Evolutionary conservation across 2,797 vertebrate genomes (phyloP), one percentile per base, ranked within the genome.

Genomic region (Ara ararauna): DNA sequence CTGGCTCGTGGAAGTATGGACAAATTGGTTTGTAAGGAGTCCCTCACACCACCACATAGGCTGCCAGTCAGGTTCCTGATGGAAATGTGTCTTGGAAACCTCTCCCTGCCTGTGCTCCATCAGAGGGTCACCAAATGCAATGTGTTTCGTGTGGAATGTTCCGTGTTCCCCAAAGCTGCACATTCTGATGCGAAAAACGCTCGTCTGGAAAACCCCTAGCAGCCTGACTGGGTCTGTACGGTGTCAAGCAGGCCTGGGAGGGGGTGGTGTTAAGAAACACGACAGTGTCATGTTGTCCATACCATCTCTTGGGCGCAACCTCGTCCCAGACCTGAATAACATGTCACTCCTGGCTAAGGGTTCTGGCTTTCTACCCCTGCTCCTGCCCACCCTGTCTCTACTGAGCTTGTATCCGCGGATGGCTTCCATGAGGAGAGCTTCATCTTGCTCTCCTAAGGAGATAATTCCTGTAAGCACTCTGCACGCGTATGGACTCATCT

Each of bases 311-410:
- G 95, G 92, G 95, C 58, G 86, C 93, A 65, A 82, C 86, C 83
- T 85, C 48, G 34, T 21, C 56, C 54, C 65, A 82, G 71, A 94
- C 96, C 82, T 95, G 96, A 95, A 81, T 89, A 97, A 97, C 92
- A 90, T 94, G 95, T 67, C 32, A 13, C 80, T 90, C 29, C 65
- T 64, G 83, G 83, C 65, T 81, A 26, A 66, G 88, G 62, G 21
- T 10, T 91, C 34, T 93, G 91, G 40, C 74, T 93, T 86, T 72
- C 36, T 79, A 73, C 36, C 68, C 58, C 50, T 70, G 51, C 38
- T 84, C 27, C 56, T 1, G 1, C 7, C 7, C 91, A 21, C 22
- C 32, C 44, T 61, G 24, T 65, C 40, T 82, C 45, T 67, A 12
- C 18, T 24, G n/a, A 90, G 32, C 20, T 79, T 53, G 30, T 67